phyloP scores from a whole-genome alignment of 2,113 vertebrate species.

The Sylvia atricapilla region DNA sequence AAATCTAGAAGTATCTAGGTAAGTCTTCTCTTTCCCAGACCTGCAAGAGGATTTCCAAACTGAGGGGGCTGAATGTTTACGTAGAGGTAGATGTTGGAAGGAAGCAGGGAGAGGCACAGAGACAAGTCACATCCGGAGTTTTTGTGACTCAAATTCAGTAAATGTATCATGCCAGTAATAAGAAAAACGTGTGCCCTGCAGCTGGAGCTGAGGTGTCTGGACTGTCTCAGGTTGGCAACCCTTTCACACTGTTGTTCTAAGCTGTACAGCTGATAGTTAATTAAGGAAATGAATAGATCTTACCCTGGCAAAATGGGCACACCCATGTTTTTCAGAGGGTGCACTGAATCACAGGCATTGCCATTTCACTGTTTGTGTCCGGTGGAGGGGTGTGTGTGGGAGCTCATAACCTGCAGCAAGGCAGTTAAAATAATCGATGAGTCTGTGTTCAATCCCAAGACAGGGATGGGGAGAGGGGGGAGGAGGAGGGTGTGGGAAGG shows the following conservation, averaged over 20 bases:
- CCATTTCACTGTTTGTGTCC: neutral
- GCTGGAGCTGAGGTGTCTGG: neutral
- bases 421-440: constrained; percentile 77
- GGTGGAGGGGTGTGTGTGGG: neutral
- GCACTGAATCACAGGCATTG: neutral
- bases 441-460: constrained; percentile 53
- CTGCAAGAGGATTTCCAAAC: neutral
- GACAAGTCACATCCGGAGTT: neutral
- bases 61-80: neutral
- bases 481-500: neutral
- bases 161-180: neutral
- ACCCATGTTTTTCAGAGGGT: neutral
- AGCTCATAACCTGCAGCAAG: constrained; percentile 65
- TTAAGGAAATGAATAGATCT: neutral
- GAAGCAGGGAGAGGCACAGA: neutral
- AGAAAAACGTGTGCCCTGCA: neutral
- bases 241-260: neutral
- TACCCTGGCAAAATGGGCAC: neutral
- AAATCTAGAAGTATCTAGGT: neutral
- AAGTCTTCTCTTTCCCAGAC: neutral
- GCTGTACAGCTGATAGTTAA: neutral
- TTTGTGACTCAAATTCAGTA: neutral
- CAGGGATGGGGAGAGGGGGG: neutral
- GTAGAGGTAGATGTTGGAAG: neutral
- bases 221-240: neutral